These are phyloP conservation scores for Adrianichthys oophorus DNA, from an alignment of 2,797 vertebrate species.

Conservation along the genomic window DNA sequence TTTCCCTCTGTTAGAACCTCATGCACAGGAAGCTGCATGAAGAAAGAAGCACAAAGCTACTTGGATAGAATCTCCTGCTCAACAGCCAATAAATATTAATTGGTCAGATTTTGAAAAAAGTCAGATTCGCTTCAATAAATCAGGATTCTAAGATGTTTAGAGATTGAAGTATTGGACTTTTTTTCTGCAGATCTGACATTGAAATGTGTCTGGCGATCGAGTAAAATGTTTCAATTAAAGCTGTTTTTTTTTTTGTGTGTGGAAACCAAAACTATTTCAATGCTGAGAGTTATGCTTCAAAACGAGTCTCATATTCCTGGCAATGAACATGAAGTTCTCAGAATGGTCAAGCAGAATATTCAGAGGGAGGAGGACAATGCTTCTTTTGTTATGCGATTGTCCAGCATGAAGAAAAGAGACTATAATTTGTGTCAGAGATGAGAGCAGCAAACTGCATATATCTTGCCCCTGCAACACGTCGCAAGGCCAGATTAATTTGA, in stretches of 20 bases:
- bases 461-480: constrained; percentile 69
- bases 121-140: constrained; percentile 6
- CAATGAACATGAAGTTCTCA: constrained; percentile 47
- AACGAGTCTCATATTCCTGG: constrained; percentile 33
- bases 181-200: too few relatives aligned
- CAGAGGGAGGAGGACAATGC: constrained; percentile 57
- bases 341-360: constrained; percentile 52
- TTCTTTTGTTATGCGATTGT: constrained; percentile 73
- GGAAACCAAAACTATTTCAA: constrained; percentile 5
- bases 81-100: constrained; percentile 18
- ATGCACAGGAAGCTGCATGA: constrained; percentile 36
- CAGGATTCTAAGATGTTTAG: constrained; percentile 1
- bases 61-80: constrained; percentile 36
- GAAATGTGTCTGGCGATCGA: too few relatives aligned
- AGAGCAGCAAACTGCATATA: constrained; percentile 72
- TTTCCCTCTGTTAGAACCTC: constrained; percentile 31
- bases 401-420: constrained; percentile 50
- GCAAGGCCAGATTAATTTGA: constrained; percentile 78
- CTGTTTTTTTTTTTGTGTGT: background rate
- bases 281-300: constrained; percentile 28
- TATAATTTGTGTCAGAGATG: constrained; percentile 65
- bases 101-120: constrained; percentile 13
- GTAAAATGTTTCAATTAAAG: constrained; percentile 12
- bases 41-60: constrained; percentile 36
- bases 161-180: too few relatives aligned